These are phyloP conservation scores for Dromius quadrimaculatus DNA, from an alignment of 2,888 invertebrate genomes.

Conservation along the genomic window DNA sequence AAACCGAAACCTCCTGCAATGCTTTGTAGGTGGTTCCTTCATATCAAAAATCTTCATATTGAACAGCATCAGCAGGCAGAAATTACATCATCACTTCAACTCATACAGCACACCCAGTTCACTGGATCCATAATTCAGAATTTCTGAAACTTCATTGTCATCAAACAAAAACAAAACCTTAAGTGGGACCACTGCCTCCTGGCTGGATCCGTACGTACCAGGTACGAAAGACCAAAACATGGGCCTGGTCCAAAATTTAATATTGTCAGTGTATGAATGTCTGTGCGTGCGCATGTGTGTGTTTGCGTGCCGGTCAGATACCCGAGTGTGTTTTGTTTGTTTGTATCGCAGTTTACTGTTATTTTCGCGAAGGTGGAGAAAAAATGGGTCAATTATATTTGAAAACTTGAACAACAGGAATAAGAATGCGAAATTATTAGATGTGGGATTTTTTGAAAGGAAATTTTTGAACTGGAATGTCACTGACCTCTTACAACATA, in stretches of 20 bases:
- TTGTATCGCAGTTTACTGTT: conserved; percentile 45
- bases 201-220: conserved; percentile 17
- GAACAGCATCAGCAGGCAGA: background rate
- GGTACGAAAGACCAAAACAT: conserved; percentile 14
- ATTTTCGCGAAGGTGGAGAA: conserved; percentile 47
- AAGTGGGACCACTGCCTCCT: background rate
- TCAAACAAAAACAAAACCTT: conserved; percentile 16
- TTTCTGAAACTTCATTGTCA: conserved; percentile 1
- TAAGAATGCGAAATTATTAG: background rate
- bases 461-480: background rate
- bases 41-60: background rate
- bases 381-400: conserved; percentile 47
- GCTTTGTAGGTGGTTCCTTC: conserved; percentile 11
- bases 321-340: conserved; percentile 31
- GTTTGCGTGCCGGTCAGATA: conserved; percentile 10
- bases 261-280: background rate
- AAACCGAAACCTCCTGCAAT: conserved; percentile 1
- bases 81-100: conserved; percentile 16
- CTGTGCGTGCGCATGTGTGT: conserved; percentile 1
- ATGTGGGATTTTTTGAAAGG: conserved; percentile 8
- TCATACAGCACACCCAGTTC: conserved; percentile 4
- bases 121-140: too few relatives aligned
- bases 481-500: background rate
- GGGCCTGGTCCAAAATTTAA: conserved; percentile 3
- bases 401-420: conserved; percentile 18